These are phyloP conservation scores for Drosophila paranaensis DNA, from an alignment of 2,888 invertebrate genomes.

Conservation along the genomic window DNA sequence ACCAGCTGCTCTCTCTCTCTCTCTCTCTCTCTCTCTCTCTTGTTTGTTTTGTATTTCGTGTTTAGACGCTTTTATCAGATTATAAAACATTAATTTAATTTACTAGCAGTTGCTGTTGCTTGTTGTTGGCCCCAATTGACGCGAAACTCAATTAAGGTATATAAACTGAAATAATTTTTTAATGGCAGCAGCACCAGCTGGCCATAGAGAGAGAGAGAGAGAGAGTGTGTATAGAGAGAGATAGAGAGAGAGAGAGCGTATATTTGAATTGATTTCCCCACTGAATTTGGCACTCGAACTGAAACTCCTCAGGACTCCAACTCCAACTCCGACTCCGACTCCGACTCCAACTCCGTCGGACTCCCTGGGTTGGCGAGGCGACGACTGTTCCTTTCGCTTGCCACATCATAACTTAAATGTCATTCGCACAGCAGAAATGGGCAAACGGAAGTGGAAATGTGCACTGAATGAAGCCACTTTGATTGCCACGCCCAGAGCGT, in stretches of 20 bases:
- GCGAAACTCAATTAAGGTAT: conserved; percentile 75
- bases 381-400: conserved; percentile 31
- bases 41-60: conserved; percentile 27
- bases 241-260: neutral
- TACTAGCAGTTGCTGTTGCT: conserved; percentile 41
- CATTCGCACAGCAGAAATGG: conserved; percentile 51
- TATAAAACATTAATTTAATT: conserved; percentile 76
- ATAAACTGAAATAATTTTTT: conserved; percentile 78
- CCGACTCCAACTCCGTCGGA: neutral
- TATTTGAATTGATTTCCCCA: conserved; percentile 73
- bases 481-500: conserved; percentile 24
- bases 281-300: conserved; percentile 45
- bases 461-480: conserved; percentile 48
- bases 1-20: neutral
- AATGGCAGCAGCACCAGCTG: conserved; percentile 47
- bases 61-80: conserved; percentile 68
- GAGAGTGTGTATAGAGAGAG: neutral
- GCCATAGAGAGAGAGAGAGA: neutral
- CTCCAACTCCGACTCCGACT: neutral
- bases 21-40: neutral
- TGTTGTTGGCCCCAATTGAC: conserved; percentile 57
- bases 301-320: neutral
- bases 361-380: neutral
- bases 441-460: conserved; percentile 69
- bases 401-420: conserved; percentile 57